Evolutionary conservation across 2,797 vertebrate genomes (phyloP).

Genomic region (Cheirogaleus major): DNA sequence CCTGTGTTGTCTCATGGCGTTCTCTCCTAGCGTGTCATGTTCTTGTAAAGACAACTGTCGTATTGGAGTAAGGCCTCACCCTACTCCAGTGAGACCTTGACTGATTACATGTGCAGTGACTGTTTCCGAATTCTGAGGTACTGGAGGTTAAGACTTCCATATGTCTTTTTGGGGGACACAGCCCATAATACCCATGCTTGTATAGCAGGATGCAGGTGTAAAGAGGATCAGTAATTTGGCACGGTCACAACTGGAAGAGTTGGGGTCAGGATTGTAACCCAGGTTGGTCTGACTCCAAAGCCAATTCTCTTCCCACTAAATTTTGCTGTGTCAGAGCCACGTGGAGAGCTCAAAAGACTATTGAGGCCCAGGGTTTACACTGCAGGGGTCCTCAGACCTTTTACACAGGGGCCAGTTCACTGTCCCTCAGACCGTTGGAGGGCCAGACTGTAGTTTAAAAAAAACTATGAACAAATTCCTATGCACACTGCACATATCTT

Average conservation of each 20-base stretch:
- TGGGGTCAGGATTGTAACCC: neutral
- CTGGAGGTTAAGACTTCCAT: neutral
- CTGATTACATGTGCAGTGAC: neutral
- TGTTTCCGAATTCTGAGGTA: neutral
- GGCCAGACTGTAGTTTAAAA: too few relatives aligned
- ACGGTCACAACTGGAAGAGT: neutral
- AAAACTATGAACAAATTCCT: too few relatives aligned
- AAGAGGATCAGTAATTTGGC: neutral
- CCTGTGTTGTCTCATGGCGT: neutral
- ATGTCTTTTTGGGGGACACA: neutral
- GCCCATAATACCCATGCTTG: neutral
- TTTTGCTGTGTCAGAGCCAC: neutral
- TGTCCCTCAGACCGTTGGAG: too few relatives aligned
- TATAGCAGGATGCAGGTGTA: neutral
- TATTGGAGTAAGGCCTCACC: neutral
- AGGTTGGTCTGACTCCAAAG: neutral
- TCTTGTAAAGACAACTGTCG: neutral
- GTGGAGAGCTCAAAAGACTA: neutral
- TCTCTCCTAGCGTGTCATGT: neutral
- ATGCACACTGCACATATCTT: too few relatives aligned
- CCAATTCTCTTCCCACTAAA: neutral
- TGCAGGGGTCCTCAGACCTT: too few relatives aligned
- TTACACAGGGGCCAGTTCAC: too few relatives aligned
- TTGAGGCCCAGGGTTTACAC: neutral
- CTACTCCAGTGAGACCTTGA: neutral